A percentile compares a stretch with the other conserved stretches of the same genome.
Conservation (phyloP, 2,888 invertebrate genomes). For the Clivina fossor region DNA sequence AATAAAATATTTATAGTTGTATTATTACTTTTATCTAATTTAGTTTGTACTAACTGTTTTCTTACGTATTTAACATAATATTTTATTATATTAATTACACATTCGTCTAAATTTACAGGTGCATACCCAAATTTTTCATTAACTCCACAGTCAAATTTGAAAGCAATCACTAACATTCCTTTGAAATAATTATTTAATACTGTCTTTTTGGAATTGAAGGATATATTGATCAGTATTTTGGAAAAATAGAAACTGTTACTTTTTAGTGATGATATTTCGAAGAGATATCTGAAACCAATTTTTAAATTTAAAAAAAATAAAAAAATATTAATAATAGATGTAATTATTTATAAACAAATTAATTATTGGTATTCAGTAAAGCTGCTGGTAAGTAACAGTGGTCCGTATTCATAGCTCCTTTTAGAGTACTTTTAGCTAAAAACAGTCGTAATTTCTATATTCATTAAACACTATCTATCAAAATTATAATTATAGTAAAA, state of each 20-base stretch:
- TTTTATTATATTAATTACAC: background rate
- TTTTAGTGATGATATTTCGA: background rate
- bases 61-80: background rate
- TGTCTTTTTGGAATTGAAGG: constrained; percentile 3
- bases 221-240: background rate
- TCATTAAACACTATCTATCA: no score
- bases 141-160: constrained; percentile 6
- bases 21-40: background rate
- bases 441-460: no score
- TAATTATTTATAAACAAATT: no score
- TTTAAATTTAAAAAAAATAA: no score
- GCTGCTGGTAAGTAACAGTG: no score
- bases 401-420: no score
- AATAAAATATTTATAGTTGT: no score
- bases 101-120: background rate
- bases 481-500: no score
- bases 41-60: background rate
- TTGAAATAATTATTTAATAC: constrained; percentile 1
- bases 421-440: no score
- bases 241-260: constrained; percentile 4
- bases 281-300: constrained; percentile 3
- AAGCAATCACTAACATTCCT: background rate
- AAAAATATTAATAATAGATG: no score
- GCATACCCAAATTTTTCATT: background rate
- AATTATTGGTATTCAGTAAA: no score